These are phyloP conservation scores for Micromys minutus DNA, from an alignment of 2,113 vertebrate genomes.

Conservation along the genomic window DNA sequence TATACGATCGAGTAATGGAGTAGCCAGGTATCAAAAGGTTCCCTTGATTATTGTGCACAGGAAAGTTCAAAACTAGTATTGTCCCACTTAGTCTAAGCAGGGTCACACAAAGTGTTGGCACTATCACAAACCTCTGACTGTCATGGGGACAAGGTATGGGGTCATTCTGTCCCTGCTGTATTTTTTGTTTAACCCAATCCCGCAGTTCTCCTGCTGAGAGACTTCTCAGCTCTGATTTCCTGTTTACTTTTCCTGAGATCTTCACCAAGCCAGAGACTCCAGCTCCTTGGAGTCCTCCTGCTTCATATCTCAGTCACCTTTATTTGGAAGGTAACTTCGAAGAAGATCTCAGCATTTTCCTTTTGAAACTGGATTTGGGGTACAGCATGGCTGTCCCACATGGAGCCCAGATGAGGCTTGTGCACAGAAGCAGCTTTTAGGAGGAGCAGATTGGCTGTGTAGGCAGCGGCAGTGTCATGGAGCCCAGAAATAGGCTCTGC, in stretches of 20 bases:
- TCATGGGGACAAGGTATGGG: not conserved
- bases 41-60: not conserved
- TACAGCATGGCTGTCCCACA: too few relatives aligned
- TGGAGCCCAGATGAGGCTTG: not conserved
- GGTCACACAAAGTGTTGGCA: not conserved
- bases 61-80: not conserved
- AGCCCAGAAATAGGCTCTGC: constrained; percentile 13
- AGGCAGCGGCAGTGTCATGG: not conserved
- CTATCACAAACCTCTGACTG: not conserved
- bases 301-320: not conserved
- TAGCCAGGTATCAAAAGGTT: not conserved
- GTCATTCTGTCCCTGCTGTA: accelerated
- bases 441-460: not conserved
- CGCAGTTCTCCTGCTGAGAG: too few relatives aligned
- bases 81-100: not conserved
- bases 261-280: not conserved
- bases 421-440: not conserved
- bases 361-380: not conserved
- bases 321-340: not conserved
- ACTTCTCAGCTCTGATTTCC: not conserved
- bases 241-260: not conserved
- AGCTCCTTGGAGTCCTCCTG: not conserved
- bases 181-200: not conserved
- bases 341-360: not conserved
- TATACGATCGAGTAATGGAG: not conserved